A percentile compares a stretch with the other conserved stretches of the same genome.
These are phyloP conservation scores for Andrena bucephala DNA, from an alignment of 2,888 invertebrate genomes.

Conservation along the genomic window DNA sequence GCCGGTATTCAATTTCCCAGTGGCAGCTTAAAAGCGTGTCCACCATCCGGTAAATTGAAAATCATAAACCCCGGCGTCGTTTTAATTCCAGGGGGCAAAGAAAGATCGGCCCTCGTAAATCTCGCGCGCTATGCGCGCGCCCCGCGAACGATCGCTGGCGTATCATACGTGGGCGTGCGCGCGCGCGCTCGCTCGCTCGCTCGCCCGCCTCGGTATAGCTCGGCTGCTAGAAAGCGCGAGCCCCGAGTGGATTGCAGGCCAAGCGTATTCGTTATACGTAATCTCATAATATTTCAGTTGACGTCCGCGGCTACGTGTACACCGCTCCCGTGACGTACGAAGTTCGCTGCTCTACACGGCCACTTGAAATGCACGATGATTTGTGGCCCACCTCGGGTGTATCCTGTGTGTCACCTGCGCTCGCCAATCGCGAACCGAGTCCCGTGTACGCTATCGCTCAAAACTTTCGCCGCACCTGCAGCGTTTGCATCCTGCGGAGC, in stretches of 20 bases:
- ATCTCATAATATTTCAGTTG: conserved; percentile 75
- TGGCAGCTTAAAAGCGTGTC: conserved; percentile 58
- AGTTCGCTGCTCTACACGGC: conserved; percentile 45
- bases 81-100: conserved; percentile 63
- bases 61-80: conserved; percentile 67
- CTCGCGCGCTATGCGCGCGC: conserved; percentile 55
- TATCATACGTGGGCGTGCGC: conserved; percentile 24
- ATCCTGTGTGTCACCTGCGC: conserved; percentile 66
- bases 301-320: conserved; percentile 64
- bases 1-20: conserved; percentile 43
- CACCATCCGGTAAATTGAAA: conserved; percentile 72
- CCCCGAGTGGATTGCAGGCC: conserved; percentile 68
- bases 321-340: conserved; percentile 49
- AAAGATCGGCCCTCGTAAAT: conserved; percentile 67
- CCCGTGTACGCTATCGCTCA: conserved; percentile 16
- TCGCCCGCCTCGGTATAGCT: conserved; percentile 1
- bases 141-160: conserved; percentile 32
- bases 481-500: not conserved
- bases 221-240: conserved; percentile 43
- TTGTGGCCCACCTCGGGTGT: conserved; percentile 54
- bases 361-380: conserved; percentile 67
- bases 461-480: conserved; percentile 32
- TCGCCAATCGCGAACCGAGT: conserved; percentile 50
- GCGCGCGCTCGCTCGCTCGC: not conserved
- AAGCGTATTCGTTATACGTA: conserved; percentile 71